Evolutionary conservation across 2,797 vertebrate species (phyloP).

Genomic region (Menidia menidia): DNA sequence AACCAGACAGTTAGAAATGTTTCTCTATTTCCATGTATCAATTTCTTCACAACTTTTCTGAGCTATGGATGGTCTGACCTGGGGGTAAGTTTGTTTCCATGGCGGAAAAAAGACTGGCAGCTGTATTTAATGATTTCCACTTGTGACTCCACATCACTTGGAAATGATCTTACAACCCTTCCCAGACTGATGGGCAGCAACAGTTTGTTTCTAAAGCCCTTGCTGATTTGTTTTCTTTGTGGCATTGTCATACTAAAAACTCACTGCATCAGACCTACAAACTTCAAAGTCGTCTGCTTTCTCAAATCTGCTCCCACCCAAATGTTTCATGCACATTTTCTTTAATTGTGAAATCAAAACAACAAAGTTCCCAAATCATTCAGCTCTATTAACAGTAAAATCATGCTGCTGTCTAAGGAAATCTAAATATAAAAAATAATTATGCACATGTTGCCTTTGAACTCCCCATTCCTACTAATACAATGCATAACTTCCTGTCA

Average conservation of each 20-base stretch:
- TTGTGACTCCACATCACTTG: background rate
- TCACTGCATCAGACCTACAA: too few species aligned
- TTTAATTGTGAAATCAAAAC: background rate
- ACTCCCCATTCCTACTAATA: conserved; percentile 27
- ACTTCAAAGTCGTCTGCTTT: background rate
- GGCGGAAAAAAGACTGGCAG: background rate
- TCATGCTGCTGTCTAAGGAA: background rate
- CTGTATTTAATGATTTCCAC: background rate
- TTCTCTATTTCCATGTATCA: too few species aligned
- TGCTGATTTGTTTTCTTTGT: too few species aligned
- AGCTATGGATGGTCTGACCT: background rate
- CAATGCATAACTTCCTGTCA: conserved; percentile 60
- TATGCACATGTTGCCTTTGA: background rate
- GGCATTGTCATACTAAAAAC: too few species aligned
- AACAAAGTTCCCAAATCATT: background rate
- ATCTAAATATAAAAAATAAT: conserved; percentile 30
- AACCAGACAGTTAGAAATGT: background rate
- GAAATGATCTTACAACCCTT: background rate
- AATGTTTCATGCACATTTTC: background rate
- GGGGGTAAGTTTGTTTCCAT: background rate
- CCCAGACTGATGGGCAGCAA: too few species aligned
- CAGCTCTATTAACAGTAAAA: background rate
- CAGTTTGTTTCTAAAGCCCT: too few species aligned
- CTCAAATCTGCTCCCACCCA: too few species aligned
- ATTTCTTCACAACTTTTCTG: background rate